These are phyloP conservation scores for Podargus strigoides DNA, from an alignment of 2,797 vertebrate genomes.

Conservation along the genomic window DNA sequence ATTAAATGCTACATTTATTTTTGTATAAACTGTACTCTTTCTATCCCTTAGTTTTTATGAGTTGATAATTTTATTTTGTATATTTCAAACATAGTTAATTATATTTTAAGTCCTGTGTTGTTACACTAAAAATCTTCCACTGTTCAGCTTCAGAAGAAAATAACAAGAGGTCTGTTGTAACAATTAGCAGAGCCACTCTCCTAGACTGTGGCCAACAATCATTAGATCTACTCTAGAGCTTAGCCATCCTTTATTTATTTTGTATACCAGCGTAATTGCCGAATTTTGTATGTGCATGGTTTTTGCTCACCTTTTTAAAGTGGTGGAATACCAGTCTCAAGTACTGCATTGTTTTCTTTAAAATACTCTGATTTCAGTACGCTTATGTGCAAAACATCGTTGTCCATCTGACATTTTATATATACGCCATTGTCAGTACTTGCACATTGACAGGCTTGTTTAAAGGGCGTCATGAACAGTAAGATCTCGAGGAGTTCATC, in stretches of 20 bases:
- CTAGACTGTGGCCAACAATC: neutral
- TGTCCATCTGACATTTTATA: neutral
- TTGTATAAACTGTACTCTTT: constrained; percentile 21
- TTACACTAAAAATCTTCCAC: neutral
- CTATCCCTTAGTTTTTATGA: constrained; percentile 36
- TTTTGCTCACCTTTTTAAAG: neutral
- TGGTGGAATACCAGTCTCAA: neutral
- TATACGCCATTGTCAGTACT: neutral
- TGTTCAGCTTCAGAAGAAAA: neutral
- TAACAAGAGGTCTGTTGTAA: neutral
- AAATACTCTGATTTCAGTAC: neutral
- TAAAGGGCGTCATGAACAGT: neutral
- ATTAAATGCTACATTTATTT: constrained; percentile 49
- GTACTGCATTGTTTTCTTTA: neutral
- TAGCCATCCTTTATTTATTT: constrained; percentile 23
- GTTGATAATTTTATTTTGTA: constrained; percentile 42
- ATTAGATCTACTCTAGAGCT: neutral
- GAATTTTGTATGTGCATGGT: neutral
- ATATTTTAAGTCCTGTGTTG: neutral
- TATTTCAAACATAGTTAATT: neutral
- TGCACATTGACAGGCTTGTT: neutral
- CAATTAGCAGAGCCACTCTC: neutral
- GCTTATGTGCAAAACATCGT: neutral
- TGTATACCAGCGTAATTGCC: neutral
- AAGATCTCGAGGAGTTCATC: neutral